Conservation (phyloP, 2,113 vertebrate genomes). For the Mobula birostris region DNA sequence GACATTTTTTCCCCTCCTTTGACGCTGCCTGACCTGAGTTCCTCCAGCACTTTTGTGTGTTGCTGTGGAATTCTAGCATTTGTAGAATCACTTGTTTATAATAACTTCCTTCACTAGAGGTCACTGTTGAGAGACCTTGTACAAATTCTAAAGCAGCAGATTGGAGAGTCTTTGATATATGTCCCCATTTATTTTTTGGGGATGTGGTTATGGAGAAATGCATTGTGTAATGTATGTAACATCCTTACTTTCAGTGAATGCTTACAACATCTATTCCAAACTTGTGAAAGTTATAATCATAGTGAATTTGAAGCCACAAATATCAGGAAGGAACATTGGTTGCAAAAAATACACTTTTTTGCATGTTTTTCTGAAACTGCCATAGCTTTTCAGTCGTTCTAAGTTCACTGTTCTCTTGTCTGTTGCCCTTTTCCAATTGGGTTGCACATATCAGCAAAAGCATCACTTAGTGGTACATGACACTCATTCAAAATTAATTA, state of each 20-base stretch:
- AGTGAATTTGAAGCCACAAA: neutral
- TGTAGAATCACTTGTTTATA: too few relatives aligned
- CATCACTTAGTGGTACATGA: neutral
- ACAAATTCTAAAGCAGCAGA: neutral
- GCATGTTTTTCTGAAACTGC: neutral
- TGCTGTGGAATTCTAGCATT: too few relatives aligned
- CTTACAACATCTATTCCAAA: neutral
- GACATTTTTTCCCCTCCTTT: too few relatives aligned
- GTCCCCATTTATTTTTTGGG: neutral
- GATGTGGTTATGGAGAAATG: neutral
- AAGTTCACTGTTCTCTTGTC: neutral
- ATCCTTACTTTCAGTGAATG: neutral
- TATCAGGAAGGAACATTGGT: neutral
- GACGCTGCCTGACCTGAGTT: too few relatives aligned
- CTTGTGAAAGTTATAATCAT: neutral
- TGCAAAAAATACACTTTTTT: neutral
- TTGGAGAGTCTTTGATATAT: neutral
- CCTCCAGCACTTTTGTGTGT: too few relatives aligned
- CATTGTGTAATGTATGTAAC: neutral
- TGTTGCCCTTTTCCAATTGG: neutral
- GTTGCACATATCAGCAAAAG: neutral
- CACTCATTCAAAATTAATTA: neutral
- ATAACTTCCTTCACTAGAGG: neutral
- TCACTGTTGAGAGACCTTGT: neutral
- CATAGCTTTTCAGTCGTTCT: neutral